Percentiles rank a stretch among this genome's conserved stretches.
Conservation (phyloP, 2,888 invertebrate species). For the Apotomis betuletana region DNA sequence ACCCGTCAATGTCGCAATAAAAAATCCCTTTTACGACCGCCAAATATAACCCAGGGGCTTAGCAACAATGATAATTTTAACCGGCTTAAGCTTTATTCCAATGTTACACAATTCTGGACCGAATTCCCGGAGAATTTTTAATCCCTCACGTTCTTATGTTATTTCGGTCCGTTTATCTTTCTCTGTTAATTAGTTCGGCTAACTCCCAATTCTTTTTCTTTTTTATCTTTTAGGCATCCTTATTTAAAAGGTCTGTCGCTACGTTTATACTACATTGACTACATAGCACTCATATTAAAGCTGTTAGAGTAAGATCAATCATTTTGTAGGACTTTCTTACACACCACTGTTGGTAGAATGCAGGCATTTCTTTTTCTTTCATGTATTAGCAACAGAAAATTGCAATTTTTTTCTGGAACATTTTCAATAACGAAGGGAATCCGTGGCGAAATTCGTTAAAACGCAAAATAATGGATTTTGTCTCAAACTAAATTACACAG, state of each 20-base stretch:
- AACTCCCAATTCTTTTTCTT: conserved; percentile 7
- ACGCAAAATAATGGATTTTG: conserved; percentile 23
- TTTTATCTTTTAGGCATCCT: background rate
- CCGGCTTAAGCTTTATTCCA: conserved; percentile 24
- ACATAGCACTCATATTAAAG: background rate
- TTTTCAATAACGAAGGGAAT: background rate
- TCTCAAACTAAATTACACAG: conserved; percentile 23
- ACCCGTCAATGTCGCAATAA: conserved; percentile 13
- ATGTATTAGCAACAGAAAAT: background rate
- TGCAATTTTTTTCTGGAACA: conserved; percentile 5
- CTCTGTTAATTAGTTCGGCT: conserved; percentile 45
- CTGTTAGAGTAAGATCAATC: background rate
- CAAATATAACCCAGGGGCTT: conserved; percentile 4
- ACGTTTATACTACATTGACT: too few species aligned
- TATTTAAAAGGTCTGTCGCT: background rate
- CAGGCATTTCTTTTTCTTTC: background rate
- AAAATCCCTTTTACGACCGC: conserved; percentile 26
- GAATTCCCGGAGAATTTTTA: conserved; percentile 39
- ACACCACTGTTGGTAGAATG: background rate
- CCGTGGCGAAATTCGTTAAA: background rate
- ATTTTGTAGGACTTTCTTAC: background rate
- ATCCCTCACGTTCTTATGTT: conserved; percentile 43
- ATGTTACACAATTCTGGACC: conserved; percentile 15
- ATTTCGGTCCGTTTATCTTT: conserved; percentile 48
- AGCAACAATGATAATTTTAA: conserved; percentile 28